Evolutionary conservation across 2,888 invertebrate species (phyloP).

Genomic region (Sphecodes monilicornis): DNA sequence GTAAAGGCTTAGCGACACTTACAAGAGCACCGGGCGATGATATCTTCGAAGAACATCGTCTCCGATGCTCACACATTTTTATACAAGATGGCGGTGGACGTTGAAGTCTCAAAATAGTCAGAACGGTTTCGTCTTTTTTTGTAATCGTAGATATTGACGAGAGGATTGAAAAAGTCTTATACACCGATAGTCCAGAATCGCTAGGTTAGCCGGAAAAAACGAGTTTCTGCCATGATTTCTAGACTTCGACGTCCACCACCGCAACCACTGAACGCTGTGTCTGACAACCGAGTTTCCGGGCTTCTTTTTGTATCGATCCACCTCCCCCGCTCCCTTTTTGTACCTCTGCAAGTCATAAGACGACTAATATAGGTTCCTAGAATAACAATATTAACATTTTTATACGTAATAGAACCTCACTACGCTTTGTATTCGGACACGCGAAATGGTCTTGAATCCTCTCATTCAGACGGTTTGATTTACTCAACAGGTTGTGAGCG

Average conservation of each 20-base stretch:
- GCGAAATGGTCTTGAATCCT: not conserved
- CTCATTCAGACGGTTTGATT: not conserved
- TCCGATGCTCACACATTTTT: not conserved
- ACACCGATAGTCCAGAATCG: not conserved
- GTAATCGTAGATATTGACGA: not conserved
- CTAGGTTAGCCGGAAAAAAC: not conserved
- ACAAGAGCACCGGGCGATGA: not conserved
- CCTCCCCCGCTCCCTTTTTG: too few relatives aligned
- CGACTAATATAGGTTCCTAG: not conserved
- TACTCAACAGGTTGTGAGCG: not conserved
- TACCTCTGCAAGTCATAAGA: not conserved
- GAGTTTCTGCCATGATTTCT: not conserved
- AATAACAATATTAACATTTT: not conserved
- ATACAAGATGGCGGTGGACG: conserved; percentile 3
- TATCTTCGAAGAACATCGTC: not conserved
- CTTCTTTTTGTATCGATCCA: not conserved
- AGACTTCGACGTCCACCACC: not conserved
- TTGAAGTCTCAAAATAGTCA: not conserved
- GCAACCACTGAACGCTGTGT: not conserved
- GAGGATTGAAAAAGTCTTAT: not conserved
- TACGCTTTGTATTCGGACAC: not conserved
- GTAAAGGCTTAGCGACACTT: not conserved
- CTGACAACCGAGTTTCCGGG: not conserved
- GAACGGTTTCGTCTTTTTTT: not conserved
- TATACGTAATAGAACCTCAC: not conserved